phyloP scores from a whole-genome alignment of 2,797 vertebrate species.

The Steatocranus sp. region DNA sequence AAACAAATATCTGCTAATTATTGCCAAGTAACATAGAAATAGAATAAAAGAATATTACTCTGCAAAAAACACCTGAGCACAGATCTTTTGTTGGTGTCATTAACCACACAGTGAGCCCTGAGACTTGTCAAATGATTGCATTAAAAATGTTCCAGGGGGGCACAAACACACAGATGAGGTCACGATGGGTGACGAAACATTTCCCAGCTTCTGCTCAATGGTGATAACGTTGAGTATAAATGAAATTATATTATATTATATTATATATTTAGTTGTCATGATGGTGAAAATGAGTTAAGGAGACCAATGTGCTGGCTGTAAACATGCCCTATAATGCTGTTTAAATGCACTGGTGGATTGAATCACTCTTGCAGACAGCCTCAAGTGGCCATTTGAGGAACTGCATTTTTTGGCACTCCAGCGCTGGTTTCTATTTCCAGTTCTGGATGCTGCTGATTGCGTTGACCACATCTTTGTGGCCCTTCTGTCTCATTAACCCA shows the following conservation, averaged over 20 bases:
- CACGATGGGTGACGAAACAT: not conserved
- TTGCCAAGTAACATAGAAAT: not conserved
- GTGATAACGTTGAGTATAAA: not conserved
- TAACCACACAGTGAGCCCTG: not conserved
- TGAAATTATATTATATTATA: not conserved
- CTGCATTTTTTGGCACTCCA: not conserved
- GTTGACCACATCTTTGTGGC: conserved; percentile 38
- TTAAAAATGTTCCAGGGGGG: not conserved
- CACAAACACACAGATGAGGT: not conserved
- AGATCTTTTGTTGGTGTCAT: not conserved
- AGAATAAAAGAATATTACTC: not conserved
- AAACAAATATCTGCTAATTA: not conserved
- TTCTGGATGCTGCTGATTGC: not conserved
- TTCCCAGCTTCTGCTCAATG: not conserved
- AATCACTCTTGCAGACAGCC: not conserved
- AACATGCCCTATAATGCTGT: not conserved
- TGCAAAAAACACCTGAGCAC: not conserved
- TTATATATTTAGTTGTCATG: not conserved
- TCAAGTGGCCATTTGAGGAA: not conserved
- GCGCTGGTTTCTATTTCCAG: not conserved
- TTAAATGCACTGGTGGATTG: not conserved
- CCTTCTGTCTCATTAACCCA: conserved; percentile 56
- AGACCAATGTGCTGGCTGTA: not conserved
- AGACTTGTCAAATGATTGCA: not conserved
- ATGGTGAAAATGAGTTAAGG: not conserved